Evolutionary conservation across 2,113 vertebrate species (phyloP).

Genomic region (Corapipo altera): DNA sequence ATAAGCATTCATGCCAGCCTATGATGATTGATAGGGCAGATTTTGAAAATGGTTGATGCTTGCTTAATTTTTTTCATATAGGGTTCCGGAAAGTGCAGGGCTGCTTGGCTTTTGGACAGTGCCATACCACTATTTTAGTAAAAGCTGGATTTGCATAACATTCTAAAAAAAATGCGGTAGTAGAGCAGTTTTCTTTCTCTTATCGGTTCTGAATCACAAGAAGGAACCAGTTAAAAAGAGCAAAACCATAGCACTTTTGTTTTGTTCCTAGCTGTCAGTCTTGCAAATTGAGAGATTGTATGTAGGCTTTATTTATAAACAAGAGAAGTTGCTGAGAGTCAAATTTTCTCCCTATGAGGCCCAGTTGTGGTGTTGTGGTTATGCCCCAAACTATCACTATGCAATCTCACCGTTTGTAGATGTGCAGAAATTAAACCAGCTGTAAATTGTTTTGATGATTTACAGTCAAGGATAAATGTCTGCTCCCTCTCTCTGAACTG

Average conservation of each 20-base stretch:
- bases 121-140: background rate
- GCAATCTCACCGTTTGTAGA: background rate
- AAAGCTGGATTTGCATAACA: background rate
- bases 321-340: background rate
- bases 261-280: background rate
- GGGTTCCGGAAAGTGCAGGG: background rate
- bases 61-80: background rate
- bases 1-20: background rate
- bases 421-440: background rate
- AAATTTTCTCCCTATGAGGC: background rate
- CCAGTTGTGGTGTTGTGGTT: background rate
- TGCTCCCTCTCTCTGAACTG: background rate
- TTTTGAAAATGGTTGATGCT: background rate
- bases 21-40: background rate
- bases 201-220: background rate
- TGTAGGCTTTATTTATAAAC: background rate
- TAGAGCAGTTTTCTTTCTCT: background rate
- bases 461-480: background rate
- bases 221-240: background rate
- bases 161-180: background rate
- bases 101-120: background rate
- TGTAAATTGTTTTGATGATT: background rate
- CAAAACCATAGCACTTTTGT: background rate
- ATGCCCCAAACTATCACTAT: background rate
- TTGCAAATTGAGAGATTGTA: background rate